A percentile compares a stretch with the other conserved stretches of the same genome.
phyloP scores from a whole-genome alignment of 2,888 invertebrate genomes.

The Lottia scabra region DNA sequence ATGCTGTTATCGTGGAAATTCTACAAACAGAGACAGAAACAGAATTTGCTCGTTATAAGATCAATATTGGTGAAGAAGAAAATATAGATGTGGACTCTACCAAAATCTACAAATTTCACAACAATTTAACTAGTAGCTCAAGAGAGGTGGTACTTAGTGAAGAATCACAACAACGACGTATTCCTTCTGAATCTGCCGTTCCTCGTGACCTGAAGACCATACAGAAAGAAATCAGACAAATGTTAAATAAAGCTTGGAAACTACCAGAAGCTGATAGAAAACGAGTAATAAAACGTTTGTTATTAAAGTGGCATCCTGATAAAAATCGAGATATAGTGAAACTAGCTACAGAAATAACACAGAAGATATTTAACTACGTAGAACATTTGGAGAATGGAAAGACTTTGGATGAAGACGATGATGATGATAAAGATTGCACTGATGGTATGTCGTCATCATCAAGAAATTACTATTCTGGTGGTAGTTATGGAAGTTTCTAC shows the following conservation, averaged over 20 bases:
- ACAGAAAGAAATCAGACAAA: constrained; percentile 5
- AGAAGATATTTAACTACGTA: constrained; percentile 7
- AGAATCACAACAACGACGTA: background rate
- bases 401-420: background rate
- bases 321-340: constrained; percentile 5
- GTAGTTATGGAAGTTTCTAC: background rate
- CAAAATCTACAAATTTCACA: background rate
- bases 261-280: background rate
- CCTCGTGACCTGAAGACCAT: background rate
- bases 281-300: constrained; percentile 5
- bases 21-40: background rate
- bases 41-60: background rate
- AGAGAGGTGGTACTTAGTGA: background rate
- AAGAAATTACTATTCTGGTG: background rate
- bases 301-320: constrained; percentile 14
- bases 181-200: background rate
- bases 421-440: background rate
- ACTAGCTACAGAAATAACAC: constrained; percentile 7
- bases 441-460: background rate
- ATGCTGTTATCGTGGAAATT: background rate
- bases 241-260: constrained; percentile 8
- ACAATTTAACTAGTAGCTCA: background rate
- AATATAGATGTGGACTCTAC: background rate
- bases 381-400: background rate
- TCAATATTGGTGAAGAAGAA: constrained; percentile 13